Base-by-base conservation (phyloP, 2,113 vertebrate species). In the Corynorhinus townsendii region DNA sequence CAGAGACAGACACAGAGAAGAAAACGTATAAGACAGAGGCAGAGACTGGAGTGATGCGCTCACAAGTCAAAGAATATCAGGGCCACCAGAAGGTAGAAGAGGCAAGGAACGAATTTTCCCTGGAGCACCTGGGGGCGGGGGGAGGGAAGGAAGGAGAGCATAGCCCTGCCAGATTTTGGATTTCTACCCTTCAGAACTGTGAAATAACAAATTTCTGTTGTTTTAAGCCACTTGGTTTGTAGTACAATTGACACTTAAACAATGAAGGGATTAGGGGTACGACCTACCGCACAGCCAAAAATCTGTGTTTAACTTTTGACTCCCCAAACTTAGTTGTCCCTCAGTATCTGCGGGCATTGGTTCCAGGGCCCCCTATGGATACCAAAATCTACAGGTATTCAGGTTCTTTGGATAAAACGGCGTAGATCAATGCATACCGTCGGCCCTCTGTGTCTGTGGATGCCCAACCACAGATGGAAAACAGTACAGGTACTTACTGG, bases 11-110 rank as follows among this genome's bases (percentile, higher is more conserved):
- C 5, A 28, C 24, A n/a, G 45, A 64, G 26, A 68, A 19, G 45
- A 49, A 47, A 62, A 30, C 0, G 1, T 4, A 8, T 1, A 49
- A 33, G 28, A 45, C 1, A 1, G 40, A 62, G 30, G 35, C 35
- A 56, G 86, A 85, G 33, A 54, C 0, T 0, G 40, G 73, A 72
- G 38, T 4, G 4, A 47, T 11, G 19, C 0, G 3, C 62, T 52
- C 84, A 54, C 49, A 33, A 17, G 77, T 22, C 47, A 22, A 64
- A 72, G 82, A 20, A 7, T 0, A 19, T 7, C 0, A 43, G 52
- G 69, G 56, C 47, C 75, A 17, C 62, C 26, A 30, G 84, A 35
- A 76, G 84, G 43, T 5, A 12, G 66, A 38, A 12, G 66, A 56
- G 68, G n/a, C 33, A 28, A 62, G 47, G 40, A 19, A 22, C 2